Evolutionary conservation across 2,888 invertebrate species (phyloP), one percentile per base, ranked within the genome.

Genomic region (Microctonus aethiopoides): DNA sequence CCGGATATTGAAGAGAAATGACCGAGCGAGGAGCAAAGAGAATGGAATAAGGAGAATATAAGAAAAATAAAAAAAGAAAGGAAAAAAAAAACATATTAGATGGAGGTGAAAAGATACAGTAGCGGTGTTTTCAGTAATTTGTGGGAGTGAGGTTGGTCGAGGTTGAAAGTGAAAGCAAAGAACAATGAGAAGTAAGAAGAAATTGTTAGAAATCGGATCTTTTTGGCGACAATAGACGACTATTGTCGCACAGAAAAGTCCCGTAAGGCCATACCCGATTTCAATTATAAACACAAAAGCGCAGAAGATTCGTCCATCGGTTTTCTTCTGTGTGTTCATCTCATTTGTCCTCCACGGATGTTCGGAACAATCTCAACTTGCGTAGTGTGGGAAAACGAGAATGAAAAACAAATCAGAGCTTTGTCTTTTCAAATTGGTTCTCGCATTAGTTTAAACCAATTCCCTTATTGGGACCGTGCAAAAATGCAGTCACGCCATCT

Each of bases 281-380:
- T 77, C 79, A 79, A 80, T 80, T 80, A 80, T 75, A 66, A 72
- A 70, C 61, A 80, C 80, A 80, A 80, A 79, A 74, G 76, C 57
- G 67, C 70, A 74, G 70, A 64, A 70, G 73, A 74, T 72, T 68
- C 73, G 57, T 54, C 34, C 36, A 52, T 22, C 22, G 3, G 22
- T 77, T 74, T 74, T 68, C 68, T 75, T 73, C 72, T 65, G 29
- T 56, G 41, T 56, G 26, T 24, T 62, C 52, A 57, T 32, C 39
- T 57, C 59, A 51, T 51, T 67, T 26, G 54, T 41, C 52, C 32
- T 57, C 34, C 4, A 10, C n/a, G 32, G 51, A 67, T 34, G 32
- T 16, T n/a, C 39, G 46, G 16, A 57, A 41, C 29, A 57, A 54
- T 63, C 63, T 63, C 66, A 34, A 41, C 13, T n/a, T n/a, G n/a